Percentiles rank a stretch among this genome's conserved stretches.
phyloP scores from a whole-genome alignment of 2,797 vertebrate species.

The Buceros bicornis region DNA sequence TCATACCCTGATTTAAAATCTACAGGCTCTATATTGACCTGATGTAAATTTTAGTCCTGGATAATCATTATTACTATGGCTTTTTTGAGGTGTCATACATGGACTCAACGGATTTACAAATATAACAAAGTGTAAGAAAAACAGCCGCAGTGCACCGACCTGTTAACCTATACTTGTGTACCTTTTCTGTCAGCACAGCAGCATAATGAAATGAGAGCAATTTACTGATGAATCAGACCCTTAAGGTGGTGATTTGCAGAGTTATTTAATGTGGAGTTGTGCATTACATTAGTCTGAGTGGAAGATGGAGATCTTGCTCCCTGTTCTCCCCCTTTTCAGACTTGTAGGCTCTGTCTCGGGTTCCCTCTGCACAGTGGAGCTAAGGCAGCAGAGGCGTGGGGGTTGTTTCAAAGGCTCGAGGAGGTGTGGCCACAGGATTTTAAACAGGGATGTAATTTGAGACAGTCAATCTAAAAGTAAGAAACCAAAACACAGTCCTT shows the following conservation, averaged over 20 bases:
- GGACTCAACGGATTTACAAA: neutral
- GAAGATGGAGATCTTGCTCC: neutral
- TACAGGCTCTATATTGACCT: neutral
- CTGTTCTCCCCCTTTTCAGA: neutral
- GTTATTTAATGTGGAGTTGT: neutral
- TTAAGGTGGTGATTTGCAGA: neutral
- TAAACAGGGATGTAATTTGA: neutral
- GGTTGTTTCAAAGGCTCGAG: neutral
- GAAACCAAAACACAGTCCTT: neutral
- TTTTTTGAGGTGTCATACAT: neutral
- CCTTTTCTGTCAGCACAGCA: neutral
- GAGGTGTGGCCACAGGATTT: neutral
- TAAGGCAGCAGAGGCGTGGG: neutral
- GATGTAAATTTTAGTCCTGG: neutral
- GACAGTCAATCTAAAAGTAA: neutral
- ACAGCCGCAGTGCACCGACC: neutral
- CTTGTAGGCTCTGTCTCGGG: neutral
- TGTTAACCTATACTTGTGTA: neutral
- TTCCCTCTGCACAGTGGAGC: neutral
- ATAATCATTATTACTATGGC: neutral
- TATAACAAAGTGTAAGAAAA: neutral
- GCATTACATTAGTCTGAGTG: neutral
- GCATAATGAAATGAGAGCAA: neutral
- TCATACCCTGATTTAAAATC: neutral
- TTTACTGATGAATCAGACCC: neutral